Evolutionary conservation across 2,888 invertebrate genomes (phyloP), one percentile per base, ranked within the genome.

Genomic region (Choristoneura rosaceana): DNA sequence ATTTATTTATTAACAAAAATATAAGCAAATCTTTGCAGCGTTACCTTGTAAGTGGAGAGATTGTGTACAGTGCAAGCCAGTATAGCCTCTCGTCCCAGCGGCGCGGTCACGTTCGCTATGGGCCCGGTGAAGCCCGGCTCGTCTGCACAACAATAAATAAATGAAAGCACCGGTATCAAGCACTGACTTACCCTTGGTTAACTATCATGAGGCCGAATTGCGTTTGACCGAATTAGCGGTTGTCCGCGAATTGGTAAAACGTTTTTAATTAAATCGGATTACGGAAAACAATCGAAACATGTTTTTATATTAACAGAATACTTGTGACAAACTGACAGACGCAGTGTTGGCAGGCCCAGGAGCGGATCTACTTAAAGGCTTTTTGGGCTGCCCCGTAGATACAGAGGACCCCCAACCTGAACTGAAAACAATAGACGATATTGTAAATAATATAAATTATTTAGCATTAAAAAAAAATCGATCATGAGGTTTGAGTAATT

Each of bases 21-120:
- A n/a, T 47, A 0, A 52, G 9, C 17, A 52, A 17, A 14, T 60
- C 9, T 15, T 41, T 10, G 12, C 12, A 61, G 7, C 8, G n/a
- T 87, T 93, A 98, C 98, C 96, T 98, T 98, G 86, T 96, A 98
- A 17, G 96, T 95, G 71, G 96, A 96, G 74, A 98, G 95, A 89
- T 97, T 97, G 88, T 98, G 96, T 9, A 98, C 98, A 66, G 96
- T 94, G 87, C 98, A 98, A 64, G 96, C 96, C 67, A 98, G 95
- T 67, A 96, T 95, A 7, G 97, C 98, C 90, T 98, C 98, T 74
- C 98, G 95, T 60, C 98, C 97, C 70, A 98, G 96, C 14, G 98
- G 96, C 10, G 96, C 96, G 8, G 98, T 98, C 80, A 97, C 96
- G 92, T 98, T 98, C 78, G 95, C 93, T 82, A 98, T 97, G 68